phyloP scores from a whole-genome alignment of 2,888 invertebrate species.

The Cabera pusaria region DNA sequence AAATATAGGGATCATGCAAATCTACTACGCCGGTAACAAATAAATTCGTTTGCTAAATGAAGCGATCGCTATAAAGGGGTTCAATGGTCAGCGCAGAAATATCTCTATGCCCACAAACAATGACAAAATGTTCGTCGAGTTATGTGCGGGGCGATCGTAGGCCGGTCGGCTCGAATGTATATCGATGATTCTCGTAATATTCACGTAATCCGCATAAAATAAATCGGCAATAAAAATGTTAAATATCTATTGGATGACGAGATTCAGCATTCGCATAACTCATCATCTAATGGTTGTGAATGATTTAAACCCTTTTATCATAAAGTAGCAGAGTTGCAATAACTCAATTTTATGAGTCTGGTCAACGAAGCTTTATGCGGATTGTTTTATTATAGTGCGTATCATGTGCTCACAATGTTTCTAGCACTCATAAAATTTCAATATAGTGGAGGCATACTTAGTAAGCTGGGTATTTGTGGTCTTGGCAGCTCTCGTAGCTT shows the following conservation, averaged over 20 bases:
- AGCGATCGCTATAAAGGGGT: conserved; percentile 74
- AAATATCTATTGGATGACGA: conserved; percentile 76
- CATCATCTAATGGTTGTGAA: conserved; percentile 81
- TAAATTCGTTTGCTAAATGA: conserved; percentile 76
- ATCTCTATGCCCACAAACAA: conserved; percentile 71
- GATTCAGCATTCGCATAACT: conserved; percentile 75
- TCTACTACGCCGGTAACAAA: conserved; percentile 70
- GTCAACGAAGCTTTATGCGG: conserved; percentile 72
- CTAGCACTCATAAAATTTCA: conserved; percentile 59
- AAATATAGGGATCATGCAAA: conserved; percentile 73
- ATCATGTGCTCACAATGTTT: conserved; percentile 60
- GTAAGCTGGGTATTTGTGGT: conserved; percentile 50
- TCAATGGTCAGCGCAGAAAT: conserved; percentile 75
- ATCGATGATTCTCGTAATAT: conserved; percentile 66
- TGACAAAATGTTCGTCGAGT: conserved; percentile 66
- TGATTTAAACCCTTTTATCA: conserved; percentile 83
- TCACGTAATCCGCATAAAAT: conserved; percentile 67
- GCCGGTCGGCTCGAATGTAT: conserved; percentile 60
- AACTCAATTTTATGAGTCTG: conserved; percentile 80
- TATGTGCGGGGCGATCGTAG: conserved; percentile 46
- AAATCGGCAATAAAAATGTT: conserved; percentile 78
- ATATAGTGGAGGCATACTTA: conserved; percentile 49
- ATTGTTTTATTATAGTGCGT: conserved; percentile 69
- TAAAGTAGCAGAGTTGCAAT: conserved; percentile 77
- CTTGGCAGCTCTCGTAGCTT: conserved; percentile 57